These are phyloP conservation scores for Macrosoma leucophasiata DNA, from an alignment of 2,888 invertebrate species.

Conservation along the genomic window DNA sequence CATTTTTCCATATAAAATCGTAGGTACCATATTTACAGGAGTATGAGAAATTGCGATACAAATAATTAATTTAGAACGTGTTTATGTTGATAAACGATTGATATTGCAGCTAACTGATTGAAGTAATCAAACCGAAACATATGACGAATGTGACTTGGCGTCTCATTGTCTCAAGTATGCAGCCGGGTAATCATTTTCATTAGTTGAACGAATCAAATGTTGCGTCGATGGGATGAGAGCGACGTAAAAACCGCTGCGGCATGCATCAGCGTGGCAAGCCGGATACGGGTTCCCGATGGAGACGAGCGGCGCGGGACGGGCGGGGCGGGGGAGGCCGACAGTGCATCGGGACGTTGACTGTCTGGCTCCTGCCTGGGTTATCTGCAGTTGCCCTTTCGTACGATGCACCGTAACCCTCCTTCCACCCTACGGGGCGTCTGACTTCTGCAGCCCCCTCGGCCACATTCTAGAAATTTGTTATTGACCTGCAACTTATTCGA, in stretches of 20 bases:
- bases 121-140: constrained; percentile 10
- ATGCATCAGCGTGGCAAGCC: constrained; percentile 44
- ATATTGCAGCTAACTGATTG: too few relatives aligned
- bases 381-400: constrained; percentile 75
- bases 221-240: constrained; percentile 36
- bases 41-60: too few relatives aligned
- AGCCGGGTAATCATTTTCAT: constrained; percentile 59
- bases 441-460: constrained; percentile 55
- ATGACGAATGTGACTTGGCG: constrained; percentile 22
- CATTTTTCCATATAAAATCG: too few relatives aligned
- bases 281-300: constrained; percentile 63
- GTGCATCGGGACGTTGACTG: constrained; percentile 74
- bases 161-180: constrained; percentile 57
- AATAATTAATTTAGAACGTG: too few relatives aligned
- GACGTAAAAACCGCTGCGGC: constrained; percentile 53
- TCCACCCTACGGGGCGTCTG: constrained; percentile 52
- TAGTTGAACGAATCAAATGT: constrained; percentile 51
- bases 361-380: constrained; percentile 68
- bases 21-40: too few relatives aligned
- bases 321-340: constrained; percentile 38
- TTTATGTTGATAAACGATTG: too few relatives aligned
- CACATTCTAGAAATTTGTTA: constrained; percentile 53
- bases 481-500: constrained; percentile 69
- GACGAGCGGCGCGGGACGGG: constrained; percentile 27
- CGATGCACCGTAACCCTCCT: constrained; percentile 69